Conservation (phyloP, 2,113 vertebrate genomes). For the Cettia cetti region DNA sequence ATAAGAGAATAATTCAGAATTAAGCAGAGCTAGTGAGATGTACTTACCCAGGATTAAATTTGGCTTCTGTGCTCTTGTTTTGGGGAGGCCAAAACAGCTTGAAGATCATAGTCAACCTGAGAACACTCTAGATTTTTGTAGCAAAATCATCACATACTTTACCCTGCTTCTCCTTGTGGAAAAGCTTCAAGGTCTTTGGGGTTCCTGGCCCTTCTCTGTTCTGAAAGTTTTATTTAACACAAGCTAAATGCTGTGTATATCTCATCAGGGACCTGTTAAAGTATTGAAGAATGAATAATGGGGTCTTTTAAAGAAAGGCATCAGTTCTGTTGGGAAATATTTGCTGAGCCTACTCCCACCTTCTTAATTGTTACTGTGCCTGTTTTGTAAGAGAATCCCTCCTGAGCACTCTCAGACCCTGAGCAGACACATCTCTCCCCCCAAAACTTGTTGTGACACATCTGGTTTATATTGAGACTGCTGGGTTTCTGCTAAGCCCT, state of each 20-base stretch:
- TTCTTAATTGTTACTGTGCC: neutral
- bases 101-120: neutral
- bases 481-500: constrained; percentile 47
- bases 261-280: neutral
- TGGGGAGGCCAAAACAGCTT: neutral
- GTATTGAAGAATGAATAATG: neutral
- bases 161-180: neutral
- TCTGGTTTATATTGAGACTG: constrained; percentile 66
- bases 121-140: neutral
- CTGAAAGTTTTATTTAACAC: neutral
- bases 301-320: neutral
- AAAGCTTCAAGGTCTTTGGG: neutral
- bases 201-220: neutral
- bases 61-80: neutral
- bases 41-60: neutral
- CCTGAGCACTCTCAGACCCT: neutral
- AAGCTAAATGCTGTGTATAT: neutral
- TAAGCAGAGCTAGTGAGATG: neutral
- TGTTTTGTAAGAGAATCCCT: neutral
- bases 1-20: constrained; percentile 1
- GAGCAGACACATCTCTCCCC: neutral
- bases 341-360: neutral
- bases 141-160: neutral
- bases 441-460: constrained; percentile 63
- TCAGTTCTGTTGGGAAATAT: neutral